Percentiles rank a stretch among this genome's conserved stretches.
These are phyloP conservation scores for Paedocypris sp. DNA, from an alignment of 2,113 vertebrate species.

Conservation along the genomic window DNA sequence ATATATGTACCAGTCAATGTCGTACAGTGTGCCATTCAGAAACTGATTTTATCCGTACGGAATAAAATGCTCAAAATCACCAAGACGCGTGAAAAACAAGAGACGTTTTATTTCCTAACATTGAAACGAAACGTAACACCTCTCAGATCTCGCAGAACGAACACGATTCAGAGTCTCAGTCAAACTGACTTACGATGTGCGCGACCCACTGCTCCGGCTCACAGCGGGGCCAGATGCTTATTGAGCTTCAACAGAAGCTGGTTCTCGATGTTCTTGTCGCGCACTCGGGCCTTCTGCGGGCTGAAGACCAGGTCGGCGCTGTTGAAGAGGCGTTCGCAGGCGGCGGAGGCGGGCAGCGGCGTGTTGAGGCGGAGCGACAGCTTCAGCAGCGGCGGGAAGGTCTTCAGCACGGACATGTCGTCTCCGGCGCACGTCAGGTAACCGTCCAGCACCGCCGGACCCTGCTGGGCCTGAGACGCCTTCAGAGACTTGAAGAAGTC, in stretches of 20 bases:
- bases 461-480: slow-evolving; percentile 11
- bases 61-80: too few species aligned
- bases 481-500: slow-evolving; percentile 19
- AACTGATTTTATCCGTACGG: too few species aligned
- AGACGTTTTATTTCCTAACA: too few species aligned
- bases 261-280: not conserved
- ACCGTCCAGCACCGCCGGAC: slow-evolving; percentile 1
- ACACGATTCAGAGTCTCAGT: too few species aligned
- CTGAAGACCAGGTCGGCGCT: slow-evolving; percentile 6
- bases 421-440: not conserved
- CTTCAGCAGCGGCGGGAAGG: slow-evolving; percentile 10
- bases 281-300: slow-evolving; percentile 1
- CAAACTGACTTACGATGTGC: too few species aligned
- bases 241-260: not conserved
- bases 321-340: slow-evolving; percentile 12
- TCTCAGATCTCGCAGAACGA: too few species aligned
- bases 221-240: not conserved
- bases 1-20: too few species aligned
- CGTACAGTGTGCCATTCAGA: too few species aligned
- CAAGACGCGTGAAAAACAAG: too few species aligned
- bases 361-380: slow-evolving; percentile 13
- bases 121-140: too few species aligned
- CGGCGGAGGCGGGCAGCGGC: slow-evolving; percentile 3
- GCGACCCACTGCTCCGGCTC: too few species aligned
- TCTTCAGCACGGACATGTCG: slow-evolving; percentile 1